phyloP scores from a whole-genome alignment of 2,888 invertebrate genomes.

The Luperina testacea region DNA sequence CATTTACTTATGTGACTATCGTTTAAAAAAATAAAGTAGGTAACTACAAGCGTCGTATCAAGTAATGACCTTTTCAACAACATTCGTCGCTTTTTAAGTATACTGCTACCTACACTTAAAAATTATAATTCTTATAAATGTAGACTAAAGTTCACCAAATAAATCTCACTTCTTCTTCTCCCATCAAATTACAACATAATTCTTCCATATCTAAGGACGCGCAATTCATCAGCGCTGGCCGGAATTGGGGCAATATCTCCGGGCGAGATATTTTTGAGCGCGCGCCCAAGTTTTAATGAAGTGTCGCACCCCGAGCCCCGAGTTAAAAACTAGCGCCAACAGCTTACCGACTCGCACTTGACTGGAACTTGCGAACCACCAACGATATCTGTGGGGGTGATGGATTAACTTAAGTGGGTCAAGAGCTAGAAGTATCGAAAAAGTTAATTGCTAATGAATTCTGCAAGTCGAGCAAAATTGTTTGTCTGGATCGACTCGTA shows the following conservation, averaged over 20 bases:
- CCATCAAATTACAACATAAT: conserved; percentile 45
- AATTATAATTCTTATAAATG: background rate
- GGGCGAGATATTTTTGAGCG: conserved; percentile 51
- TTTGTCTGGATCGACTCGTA: background rate
- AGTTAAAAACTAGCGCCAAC: conserved; percentile 54
- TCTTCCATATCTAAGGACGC: conserved; percentile 28
- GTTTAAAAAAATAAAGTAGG: background rate
- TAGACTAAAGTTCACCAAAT: conserved; percentile 13
- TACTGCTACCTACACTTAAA: too few relatives aligned
- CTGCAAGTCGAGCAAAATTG: background rate
- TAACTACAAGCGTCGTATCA: background rate
- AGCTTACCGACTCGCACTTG: conserved; percentile 45
- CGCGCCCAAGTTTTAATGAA: conserved; percentile 68
- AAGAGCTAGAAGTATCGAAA: conserved; percentile 15
- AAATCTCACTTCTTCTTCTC: conserved; percentile 1
- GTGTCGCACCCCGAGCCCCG: conserved; percentile 54
- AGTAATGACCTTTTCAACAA: background rate
- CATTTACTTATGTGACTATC: background rate
- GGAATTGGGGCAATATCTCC: conserved; percentile 53
- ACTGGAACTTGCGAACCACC: conserved; percentile 6
- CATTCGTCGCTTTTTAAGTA: background rate
- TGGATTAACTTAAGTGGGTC: conserved; percentile 21
- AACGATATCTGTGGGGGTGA: conserved; percentile 36
- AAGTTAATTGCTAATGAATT: conserved; percentile 3
- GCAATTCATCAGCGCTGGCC: conserved; percentile 51